Base-by-base conservation (phyloP, 2,113 vertebrate species). In the Blennius ocellaris region DNA sequence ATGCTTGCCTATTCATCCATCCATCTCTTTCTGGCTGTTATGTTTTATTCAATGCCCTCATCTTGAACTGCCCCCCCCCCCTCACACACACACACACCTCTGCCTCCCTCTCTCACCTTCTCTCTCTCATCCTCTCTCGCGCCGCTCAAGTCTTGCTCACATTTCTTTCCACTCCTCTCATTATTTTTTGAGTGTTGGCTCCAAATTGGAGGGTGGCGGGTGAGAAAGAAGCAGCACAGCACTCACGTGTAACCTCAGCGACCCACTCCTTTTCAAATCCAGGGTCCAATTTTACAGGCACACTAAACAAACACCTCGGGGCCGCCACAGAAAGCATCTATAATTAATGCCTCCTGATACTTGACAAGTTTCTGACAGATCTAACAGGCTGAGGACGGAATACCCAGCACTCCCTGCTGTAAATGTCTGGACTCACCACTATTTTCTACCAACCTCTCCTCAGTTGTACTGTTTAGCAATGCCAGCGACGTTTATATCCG, bases 271-370 rank as follows among this genome's bases (percentile, higher is more conserved):
- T 71, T 72, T 62, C 70, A 70, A 60, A 69, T 43, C 52, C 62
- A 55, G 40, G 59, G 30, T 76, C 49, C 80, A 80, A 72, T 90
- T 84, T 89, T 80, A 68, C 67, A 71, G 66, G 70, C 53, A 21
- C 1, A 59, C 80, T 69, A 72, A 81, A 83, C 79, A 87, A 85
- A 92, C 81, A 86, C 59, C 71, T 30, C 55, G 71, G 37, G 66
- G 55, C 80, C 62, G n/a, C 82, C 80, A 76, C 61, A 73, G 62
- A 66, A 47, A 8, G 59, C 62, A 87, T 92, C 68, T 61, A 89
- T 93, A 88, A 89, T 92, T 90, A 83, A 93, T 90, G 68, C 47
- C 55, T 62, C 49, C 79, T 85, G 67, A 86, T 73, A 65, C 59
- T 56, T 76, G 85, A 87, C 77, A 84, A 70, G 30, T 78, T 80